A percentile compares a stretch with the other conserved stretches of the same genome.
These are phyloP conservation scores for Atethmia centrago DNA, from an alignment of 2,888 invertebrate species.

Conservation along the genomic window DNA sequence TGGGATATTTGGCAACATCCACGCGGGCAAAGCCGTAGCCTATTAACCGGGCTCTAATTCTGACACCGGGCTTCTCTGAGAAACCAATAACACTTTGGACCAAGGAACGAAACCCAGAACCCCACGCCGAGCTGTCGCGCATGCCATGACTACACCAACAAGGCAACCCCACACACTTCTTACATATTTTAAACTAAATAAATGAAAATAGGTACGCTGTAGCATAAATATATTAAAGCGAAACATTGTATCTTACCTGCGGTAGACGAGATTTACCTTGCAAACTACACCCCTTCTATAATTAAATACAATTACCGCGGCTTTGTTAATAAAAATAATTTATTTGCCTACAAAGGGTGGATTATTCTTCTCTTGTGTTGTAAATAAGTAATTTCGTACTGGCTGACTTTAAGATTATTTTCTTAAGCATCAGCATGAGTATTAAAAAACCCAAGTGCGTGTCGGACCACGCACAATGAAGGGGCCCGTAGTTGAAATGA, in stretches of 20 bases:
- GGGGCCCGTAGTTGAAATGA: no score
- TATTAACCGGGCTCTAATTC: neutral
- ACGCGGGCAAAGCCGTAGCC: no score
- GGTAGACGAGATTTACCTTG: constrained; percentile 62
- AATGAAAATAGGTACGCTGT: constrained; percentile 57
- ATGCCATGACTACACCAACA: neutral
- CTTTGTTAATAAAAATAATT: constrained; percentile 59
- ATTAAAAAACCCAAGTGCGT: no score
- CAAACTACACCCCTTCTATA: constrained; percentile 63
- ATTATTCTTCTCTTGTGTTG: constrained; percentile 40
- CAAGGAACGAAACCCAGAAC: neutral
- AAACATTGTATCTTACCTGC: constrained; percentile 38
- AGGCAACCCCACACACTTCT: neutral
- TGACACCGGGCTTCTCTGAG: neutral
- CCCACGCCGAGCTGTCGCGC: neutral
- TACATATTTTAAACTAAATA: constrained; percentile 54
- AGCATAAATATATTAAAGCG: constrained; percentile 61
- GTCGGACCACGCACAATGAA: no score
- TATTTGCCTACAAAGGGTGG: constrained; percentile 35
- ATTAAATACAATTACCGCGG: constrained; percentile 64
- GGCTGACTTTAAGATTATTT: constrained; percentile 9
- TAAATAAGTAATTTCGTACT: constrained; percentile 32
- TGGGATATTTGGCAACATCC: no score
- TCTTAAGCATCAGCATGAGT: constrained; percentile 15
- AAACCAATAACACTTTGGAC: neutral